A percentile compares a stretch with the other conserved stretches of the same genome.
These are phyloP conservation scores for Morpho deidamia DNA, from an alignment of 2,888 invertebrate species.

Conservation along the genomic window DNA sequence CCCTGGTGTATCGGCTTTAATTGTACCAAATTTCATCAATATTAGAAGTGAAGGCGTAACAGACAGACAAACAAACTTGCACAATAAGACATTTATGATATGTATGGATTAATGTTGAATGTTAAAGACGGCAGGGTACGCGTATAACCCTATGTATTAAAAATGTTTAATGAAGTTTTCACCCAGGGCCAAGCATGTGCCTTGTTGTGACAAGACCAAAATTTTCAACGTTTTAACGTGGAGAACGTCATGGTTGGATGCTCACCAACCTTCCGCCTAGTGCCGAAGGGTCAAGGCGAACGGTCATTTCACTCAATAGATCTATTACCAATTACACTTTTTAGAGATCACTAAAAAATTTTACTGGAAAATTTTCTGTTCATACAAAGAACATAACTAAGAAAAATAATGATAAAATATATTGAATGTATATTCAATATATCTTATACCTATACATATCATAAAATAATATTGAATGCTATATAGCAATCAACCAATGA, in stretches of 20 bases:
- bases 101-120: no score
- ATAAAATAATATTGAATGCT: no score
- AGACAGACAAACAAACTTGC: no score
- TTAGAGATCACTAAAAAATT: conserved; percentile 11
- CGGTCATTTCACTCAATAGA: conserved; percentile 34
- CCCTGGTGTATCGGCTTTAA: no score
- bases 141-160: background rate
- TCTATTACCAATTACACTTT: conserved; percentile 27
- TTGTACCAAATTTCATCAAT: no score
- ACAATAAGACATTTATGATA: no score
- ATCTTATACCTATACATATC: no score
- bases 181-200: conserved; percentile 44
- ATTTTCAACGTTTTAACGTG: conserved; percentile 61
- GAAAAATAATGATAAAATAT: no score
- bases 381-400: background rate
- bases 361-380: conserved; percentile 12
- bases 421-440: no score
- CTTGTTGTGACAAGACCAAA: conserved; percentile 63
- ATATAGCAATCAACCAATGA: no score
- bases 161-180: conserved; percentile 4
- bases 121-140: no score
- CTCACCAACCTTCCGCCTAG: conserved; percentile 65
- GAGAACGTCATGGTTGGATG: conserved; percentile 55
- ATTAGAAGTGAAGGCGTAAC: no score
- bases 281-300: conserved; percentile 30